Base-by-base conservation (phyloP, 2,888 invertebrate genomes). In the Busseola fusca region DNA sequence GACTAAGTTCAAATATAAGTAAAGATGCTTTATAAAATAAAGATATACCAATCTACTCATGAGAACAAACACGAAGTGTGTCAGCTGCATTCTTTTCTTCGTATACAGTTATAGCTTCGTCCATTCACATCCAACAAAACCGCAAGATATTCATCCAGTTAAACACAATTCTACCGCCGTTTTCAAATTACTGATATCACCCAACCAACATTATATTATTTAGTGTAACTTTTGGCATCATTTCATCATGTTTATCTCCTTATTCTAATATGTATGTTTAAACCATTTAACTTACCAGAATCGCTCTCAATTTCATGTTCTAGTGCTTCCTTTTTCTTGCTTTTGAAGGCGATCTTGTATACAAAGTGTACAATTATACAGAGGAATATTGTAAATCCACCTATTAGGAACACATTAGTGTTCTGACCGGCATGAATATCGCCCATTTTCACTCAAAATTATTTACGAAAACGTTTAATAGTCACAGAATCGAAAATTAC, bases 371-470 rank as follows among this genome's bases (percentile, higher is more conserved):
- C 64, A 81, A 94, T 81, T 87, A 93, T 89, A 92, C 94, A 92
- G 78, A 89, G 74, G 64, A 93, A 78, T 84, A 93, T 72, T 63
- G 94, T 91, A 80, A 92, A 80, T 78, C 89, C 91, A 68, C 89
- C 89, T 79, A 92, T 75, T 40, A 93, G 83, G 85, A 92, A 88
- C 80, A 89, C 83, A 83, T 93, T 92, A 76, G 87, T 81, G 85
- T 87, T 91, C 81, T 88, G 86, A 91, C 92, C 92, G 93, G 93
- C 92, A 89, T 90, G 87, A 86, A 88, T 88, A 76, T 93, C 93
- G 86, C 91, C 92, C 93, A 94, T 94, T 94, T 94, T 95, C 93
- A 95, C 93, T 91, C 85, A 94, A 87, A 88, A 93, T 83, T 91
- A 81, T 88, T 84, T 82, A 88, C 86, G 84, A 88, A 87, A 88